phyloP scores from a whole-genome alignment of 2,888 invertebrate species.

The Erebia palarica region DNA sequence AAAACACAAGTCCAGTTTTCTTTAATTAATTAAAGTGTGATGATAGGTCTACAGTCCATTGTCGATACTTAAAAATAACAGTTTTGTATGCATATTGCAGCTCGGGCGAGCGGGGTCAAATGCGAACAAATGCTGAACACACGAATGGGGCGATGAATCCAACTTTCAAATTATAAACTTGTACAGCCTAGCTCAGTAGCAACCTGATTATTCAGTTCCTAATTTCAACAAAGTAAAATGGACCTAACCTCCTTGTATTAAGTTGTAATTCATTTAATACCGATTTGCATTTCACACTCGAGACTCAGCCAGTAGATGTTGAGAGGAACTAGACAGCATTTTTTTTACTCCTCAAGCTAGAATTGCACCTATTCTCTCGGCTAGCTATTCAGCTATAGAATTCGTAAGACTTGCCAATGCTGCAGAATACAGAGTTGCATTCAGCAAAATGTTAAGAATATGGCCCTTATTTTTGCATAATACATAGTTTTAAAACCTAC shows the following conservation, averaged over 20 bases:
- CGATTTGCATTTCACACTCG: no score
- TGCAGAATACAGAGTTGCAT: no score
- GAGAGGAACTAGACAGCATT: no score
- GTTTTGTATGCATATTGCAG: conserved; percentile 60
- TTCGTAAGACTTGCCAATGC: no score
- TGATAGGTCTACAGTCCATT: conserved; percentile 79
- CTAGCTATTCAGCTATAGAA: no score
- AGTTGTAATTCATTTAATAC: not conserved
- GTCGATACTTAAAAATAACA: conserved; percentile 76
- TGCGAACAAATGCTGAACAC: conserved; percentile 65
- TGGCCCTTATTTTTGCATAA: no score
- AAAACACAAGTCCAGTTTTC: conserved; percentile 66
- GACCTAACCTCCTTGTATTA: not conserved
- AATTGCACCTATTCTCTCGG: no score
- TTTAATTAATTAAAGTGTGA: conserved; percentile 70
- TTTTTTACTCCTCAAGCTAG: no score
- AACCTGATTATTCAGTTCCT: conserved; percentile 1
- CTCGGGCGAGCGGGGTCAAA: conserved; percentile 46
- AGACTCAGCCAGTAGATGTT: no score
- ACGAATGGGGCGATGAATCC: conserved; percentile 31
- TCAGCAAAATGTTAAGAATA: no score
- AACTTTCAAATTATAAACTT: conserved; percentile 1
- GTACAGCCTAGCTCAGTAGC: not conserved
- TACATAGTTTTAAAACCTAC: no score
- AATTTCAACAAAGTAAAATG: not conserved